phyloP scores from a whole-genome alignment of 2,113 vertebrate genomes.

The Sander lucioperca region DNA sequence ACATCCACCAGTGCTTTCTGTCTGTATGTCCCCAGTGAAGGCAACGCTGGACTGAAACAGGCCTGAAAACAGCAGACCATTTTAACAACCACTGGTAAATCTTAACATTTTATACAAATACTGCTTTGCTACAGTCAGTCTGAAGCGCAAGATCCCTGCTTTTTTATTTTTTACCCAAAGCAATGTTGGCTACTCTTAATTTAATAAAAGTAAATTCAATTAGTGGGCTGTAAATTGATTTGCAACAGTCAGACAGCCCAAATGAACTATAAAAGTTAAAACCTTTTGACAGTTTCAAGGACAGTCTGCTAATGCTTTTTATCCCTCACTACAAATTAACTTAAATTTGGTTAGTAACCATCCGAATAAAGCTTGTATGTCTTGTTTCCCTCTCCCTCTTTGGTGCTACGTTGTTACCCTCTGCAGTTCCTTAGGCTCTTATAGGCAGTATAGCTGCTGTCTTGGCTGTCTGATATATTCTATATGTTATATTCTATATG shows the following conservation, averaged over 20 bases:
- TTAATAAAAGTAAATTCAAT: background rate
- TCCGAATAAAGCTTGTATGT: slow-evolving; percentile 4
- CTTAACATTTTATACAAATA: background rate
- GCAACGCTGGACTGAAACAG: background rate
- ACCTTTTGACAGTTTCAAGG: background rate
- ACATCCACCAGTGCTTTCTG: background rate
- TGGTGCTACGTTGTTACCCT: background rate
- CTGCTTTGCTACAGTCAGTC: background rate
- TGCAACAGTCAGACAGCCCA: background rate
- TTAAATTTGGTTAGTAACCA: slow-evolving; percentile 9
- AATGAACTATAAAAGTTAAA: slow-evolving; percentile 2
- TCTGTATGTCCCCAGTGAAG: background rate
- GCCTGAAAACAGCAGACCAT: background rate
- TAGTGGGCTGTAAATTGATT: background rate
- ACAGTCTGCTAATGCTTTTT: background rate
- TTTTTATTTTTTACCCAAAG: background rate
- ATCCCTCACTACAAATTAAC: background rate
- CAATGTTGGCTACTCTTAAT: background rate
- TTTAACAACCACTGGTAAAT: background rate
- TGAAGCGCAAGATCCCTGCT: background rate
- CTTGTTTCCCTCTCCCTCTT: slow-evolving; percentile 2
- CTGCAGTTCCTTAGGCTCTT: background rate
- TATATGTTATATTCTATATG: slow-evolving; percentile 7
- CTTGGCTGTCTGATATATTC: slow-evolving; percentile 7
- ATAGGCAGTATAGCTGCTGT: background rate